Evolutionary conservation across 1,140 invertebrate genomes (phyloP), one percentile per base, ranked within the genome.

Genomic region (Apocrypta bakeri): DNA sequence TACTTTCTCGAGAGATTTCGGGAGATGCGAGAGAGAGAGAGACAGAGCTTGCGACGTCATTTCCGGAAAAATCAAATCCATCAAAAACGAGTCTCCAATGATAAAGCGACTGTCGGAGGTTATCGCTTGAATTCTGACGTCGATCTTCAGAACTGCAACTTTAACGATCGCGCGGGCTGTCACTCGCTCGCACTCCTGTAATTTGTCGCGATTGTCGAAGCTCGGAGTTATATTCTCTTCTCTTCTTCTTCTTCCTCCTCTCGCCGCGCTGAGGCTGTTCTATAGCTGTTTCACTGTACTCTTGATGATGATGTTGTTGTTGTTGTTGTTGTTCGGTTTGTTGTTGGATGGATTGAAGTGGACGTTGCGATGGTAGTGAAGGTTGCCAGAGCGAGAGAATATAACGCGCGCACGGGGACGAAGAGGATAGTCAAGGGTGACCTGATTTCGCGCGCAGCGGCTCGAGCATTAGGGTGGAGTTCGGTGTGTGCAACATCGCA

Each of bases 111-210:
- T 17, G 31, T 40, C 75, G 31, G 33, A 40, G 11, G 48, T 24
- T 77, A 66, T 66, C 24, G 63, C 40, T 56, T 56, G 12, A 77
- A 77, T 77, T 77, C 64, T 66, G 75, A 66, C 75, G 24, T 27
- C 11, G 56, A 63, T n/a, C 31, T 76, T 29, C 27, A 1, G 25
- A 31, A 56, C 48, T 56, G 48, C 48, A 84, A 87, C 85, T 86
- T 85, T 85, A 87, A 85, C 84, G 85, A 77, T 77, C 31, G 69
- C 74, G 84, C 78, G n/a, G n/a, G 14, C 40, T 42, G 76, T 68
- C 81, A 76, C 25, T 11, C 7, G 79, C 25, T 11, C 7, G 1
- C 25, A 74, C 79, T 77, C 75, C 61, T 64, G 69, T 81, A 73
- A 72, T 81, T 74, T 74, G 69, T 84, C 64, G 72, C 77, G 48